Percentiles rank a stretch among this genome's conserved stretches.
Evolutionary conservation across 1,140 invertebrate genomes (phyloP).

Genomic region (Maconellicoccus hirsutus): DNA sequence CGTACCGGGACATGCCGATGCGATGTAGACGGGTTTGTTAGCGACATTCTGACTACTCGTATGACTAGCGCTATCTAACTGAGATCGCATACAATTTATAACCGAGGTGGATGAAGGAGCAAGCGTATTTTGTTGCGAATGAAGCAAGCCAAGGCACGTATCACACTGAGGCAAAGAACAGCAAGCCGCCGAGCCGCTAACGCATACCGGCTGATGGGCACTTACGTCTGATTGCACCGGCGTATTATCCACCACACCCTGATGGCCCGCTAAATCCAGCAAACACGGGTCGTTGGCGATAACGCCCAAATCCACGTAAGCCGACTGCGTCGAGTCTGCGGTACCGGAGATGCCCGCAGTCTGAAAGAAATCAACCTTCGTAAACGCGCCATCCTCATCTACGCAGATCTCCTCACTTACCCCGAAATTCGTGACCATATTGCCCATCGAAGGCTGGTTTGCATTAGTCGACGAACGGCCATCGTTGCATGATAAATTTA

Average conservation of each 20-base stretch:
- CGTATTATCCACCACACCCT: background rate
- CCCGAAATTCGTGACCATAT: background rate
- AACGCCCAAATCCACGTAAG: background rate
- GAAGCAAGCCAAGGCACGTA: conserved; percentile 20
- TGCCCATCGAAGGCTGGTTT: background rate
- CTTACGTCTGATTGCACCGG: background rate
- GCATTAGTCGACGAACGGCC: background rate
- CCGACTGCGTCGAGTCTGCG: background rate
- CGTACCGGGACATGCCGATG: background rate
- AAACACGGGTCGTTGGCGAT: background rate
- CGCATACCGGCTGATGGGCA: background rate
- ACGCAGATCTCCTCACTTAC: background rate
- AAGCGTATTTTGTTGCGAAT: conserved; percentile 11
- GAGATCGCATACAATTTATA: conserved; percentile 7
- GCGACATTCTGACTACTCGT: background rate
- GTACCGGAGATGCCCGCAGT: no score
- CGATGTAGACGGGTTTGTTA: background rate
- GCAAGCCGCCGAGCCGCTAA: background rate
- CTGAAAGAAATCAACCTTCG: no score
- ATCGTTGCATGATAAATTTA: background rate
- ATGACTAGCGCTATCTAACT: conserved; percentile 17
- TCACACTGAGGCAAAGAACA: conserved; percentile 17
- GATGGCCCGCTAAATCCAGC: background rate
- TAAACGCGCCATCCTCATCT: background rate
- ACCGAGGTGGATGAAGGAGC: background rate